Evolutionary conservation across 2,888 invertebrate genomes (phyloP).

Genomic region (Cryptus armator): DNA sequence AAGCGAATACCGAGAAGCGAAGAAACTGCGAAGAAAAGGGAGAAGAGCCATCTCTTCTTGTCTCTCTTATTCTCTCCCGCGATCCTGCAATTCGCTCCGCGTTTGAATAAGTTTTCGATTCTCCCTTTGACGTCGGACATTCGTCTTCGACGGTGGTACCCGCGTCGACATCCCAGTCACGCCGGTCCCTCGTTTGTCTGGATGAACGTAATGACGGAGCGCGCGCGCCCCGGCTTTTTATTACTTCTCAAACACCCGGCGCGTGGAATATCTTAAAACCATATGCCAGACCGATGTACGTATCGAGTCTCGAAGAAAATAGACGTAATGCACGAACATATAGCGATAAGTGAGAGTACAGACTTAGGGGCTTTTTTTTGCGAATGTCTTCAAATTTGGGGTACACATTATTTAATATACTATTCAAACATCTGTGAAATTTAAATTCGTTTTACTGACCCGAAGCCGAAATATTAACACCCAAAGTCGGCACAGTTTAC

Average conservation of each 20-base stretch:
- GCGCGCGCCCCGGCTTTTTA: slow-evolving; percentile 73
- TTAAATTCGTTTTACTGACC: too few species aligned
- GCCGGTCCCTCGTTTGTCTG: slow-evolving; percentile 76
- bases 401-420: too few species aligned
- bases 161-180: slow-evolving; percentile 77
- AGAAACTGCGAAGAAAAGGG: background rate
- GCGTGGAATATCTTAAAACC: slow-evolving; percentile 75
- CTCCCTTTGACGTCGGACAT: slow-evolving; percentile 76
- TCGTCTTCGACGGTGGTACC: slow-evolving; percentile 70
- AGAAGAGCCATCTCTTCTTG: background rate
- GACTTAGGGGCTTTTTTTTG: too few species aligned
- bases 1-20: slow-evolving; percentile 34
- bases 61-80: slow-evolving; percentile 8
- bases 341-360: background rate
- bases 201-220: slow-evolving; percentile 76
- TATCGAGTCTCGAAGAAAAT: slow-evolving; percentile 37
- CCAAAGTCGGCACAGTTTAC: too few species aligned
- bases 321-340: background rate
- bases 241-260: slow-evolving; percentile 77
- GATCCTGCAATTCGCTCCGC: slow-evolving; percentile 65
- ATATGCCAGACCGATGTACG: slow-evolving; percentile 62
- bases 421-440: too few species aligned
- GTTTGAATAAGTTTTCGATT: slow-evolving; percentile 78
- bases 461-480: too few species aligned
- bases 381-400: too few species aligned